These are phyloP conservation scores for Pteropus rufus DNA, from an alignment of 2,797 vertebrate species.

Conservation along the genomic window DNA sequence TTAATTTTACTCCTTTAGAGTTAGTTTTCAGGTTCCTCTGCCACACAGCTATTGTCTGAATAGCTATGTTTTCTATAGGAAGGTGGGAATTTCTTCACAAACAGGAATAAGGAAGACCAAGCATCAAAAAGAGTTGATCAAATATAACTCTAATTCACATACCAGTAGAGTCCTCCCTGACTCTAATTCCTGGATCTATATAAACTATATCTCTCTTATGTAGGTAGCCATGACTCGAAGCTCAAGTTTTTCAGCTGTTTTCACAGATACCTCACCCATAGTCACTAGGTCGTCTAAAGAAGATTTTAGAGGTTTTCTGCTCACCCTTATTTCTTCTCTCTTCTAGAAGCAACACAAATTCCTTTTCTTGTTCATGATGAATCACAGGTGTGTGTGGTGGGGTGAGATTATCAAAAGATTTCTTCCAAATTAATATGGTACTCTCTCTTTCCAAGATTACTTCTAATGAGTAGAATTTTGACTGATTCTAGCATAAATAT, in stretches of 20 bases:
- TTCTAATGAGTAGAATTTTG: not conserved
- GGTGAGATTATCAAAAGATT: not conserved
- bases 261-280: not conserved
- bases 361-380: not conserved
- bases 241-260: not conserved
- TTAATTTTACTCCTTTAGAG: not conserved
- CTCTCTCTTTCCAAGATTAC: not conserved
- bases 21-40: not conserved
- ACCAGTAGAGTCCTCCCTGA: not conserved
- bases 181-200: not conserved
- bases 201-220: not conserved
- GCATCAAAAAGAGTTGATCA: not conserved
- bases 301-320: not conserved
- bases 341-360: not conserved
- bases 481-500: not conserved
- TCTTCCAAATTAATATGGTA: not conserved
- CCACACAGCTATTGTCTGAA: not conserved
- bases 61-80: not conserved
- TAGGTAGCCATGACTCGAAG: not conserved
- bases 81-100: not conserved
- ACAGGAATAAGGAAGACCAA: not conserved
- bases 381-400: not conserved
- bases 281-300: not conserved
- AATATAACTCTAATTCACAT: not conserved
- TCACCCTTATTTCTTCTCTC: not conserved